Conservation (phyloP, 2,888 invertebrate species). For the Folsomia manolachei region DNA sequence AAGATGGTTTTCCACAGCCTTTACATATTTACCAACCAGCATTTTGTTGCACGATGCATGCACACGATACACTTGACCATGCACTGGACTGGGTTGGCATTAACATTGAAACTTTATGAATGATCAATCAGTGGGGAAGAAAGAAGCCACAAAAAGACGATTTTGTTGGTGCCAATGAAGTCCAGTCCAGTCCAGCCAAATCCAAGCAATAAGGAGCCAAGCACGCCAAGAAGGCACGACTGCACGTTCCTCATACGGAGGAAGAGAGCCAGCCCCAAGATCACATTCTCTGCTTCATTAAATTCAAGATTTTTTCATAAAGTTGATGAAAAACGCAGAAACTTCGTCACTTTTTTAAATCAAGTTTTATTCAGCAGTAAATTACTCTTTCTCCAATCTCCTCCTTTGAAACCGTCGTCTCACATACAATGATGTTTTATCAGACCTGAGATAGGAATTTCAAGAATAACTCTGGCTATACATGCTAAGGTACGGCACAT, state of each 20-base stretch:
- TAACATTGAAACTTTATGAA: background rate
- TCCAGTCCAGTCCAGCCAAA: no score
- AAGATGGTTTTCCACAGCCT: no score
- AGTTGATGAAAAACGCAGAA: conserved; percentile 13
- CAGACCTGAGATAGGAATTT: background rate
- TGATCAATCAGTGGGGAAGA: background rate
- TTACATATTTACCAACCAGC: no score
- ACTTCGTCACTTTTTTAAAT: conserved; percentile 20
- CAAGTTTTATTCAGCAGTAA: conserved; percentile 15
- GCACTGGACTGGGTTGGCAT: background rate
- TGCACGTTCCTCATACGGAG: conserved; percentile 48
- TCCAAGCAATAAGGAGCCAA: conserved; percentile 41
- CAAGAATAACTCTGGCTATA: no score
- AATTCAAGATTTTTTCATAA: conserved; percentile 41
- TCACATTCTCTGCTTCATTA: conserved; percentile 50
- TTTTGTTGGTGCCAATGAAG: conserved; percentile 4
- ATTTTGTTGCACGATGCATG: no score
- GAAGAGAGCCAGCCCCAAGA: conserved; percentile 47
- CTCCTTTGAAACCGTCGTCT: background rate
- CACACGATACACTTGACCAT: no score
- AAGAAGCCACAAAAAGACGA: background rate
- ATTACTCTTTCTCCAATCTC: background rate
- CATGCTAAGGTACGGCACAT: no score
- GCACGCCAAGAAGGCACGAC: conserved; percentile 50
- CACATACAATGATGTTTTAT: background rate